Evolutionary conservation across 2,113 vertebrate species (phyloP), one percentile per base, ranked within the genome.

Genomic region (Chascanopsetta lugubris): DNA sequence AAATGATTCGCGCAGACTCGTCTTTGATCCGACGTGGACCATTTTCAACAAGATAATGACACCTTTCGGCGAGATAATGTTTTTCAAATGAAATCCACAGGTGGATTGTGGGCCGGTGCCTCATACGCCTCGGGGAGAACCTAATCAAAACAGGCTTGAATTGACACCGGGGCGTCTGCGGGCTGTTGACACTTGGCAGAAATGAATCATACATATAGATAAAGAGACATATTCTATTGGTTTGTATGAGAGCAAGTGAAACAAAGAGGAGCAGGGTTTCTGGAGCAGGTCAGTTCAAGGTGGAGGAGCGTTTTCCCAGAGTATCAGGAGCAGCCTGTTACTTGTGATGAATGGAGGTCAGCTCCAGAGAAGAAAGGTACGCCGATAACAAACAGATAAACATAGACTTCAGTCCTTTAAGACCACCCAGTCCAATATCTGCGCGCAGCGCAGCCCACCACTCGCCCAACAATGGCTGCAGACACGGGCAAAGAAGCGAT

Each of bases 321-420:
- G 46, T 66, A 75, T 78, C 76, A 63, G 57, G 51, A 55, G 48
- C 74, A 50, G 49, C 38, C 21, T 3, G 57, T 67, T 79, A 75
- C 73, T 72, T 71, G 38, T 82, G 77, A 82, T 85, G 55, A 76
- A 85, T 86, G 63, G 67, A 76, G 61, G 79, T 74, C 51, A 42
- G 62, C 22, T 18, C 1, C 53, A 27, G 47, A 66, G 69, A 50
- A 69, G 72, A 72, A 76, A 74, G 65, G 34, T 25, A 36, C 29
- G 36, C 34, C 32, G 78, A 88, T 82, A 78, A 85, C 30, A 17
- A n/a, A 59, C 47, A 51, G 69, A 85, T 63, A 62, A 72, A 66
- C 67, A 57, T 26, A 62, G 17, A 48, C 51, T 49, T 77, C 62
- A 50, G 22, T 84, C 43, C 46, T 74, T 79, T 72, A 61, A 61